Evolutionary conservation across 1,140 invertebrate genomes (phyloP).

Genomic region (Magallana angulata): DNA sequence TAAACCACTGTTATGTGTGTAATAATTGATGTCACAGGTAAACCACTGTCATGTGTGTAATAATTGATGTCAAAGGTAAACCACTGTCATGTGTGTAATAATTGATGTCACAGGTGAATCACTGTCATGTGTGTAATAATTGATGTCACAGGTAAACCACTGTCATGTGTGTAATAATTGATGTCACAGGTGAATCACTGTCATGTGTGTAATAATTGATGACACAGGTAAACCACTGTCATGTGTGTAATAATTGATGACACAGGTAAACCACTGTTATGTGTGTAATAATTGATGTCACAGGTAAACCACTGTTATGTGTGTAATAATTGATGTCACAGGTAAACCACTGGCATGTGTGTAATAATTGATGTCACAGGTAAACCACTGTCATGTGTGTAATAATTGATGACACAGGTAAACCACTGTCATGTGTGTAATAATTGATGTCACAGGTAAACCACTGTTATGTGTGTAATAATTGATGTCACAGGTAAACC

Average conservation of each 20-base stretch:
- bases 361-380: slow-evolving; percentile 85
- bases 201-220: slow-evolving; percentile 73
- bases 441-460: slow-evolving; percentile 82
- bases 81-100: slow-evolving; percentile 77
- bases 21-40: slow-evolving; percentile 82
- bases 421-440: slow-evolving; percentile 74
- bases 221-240: slow-evolving; percentile 82
- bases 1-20: slow-evolving; percentile 58
- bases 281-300: slow-evolving; percentile 82
- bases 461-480: background rate
- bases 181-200: slow-evolving; percentile 81
- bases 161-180: slow-evolving; percentile 70
- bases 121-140: slow-evolving; percentile 83
- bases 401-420: slow-evolving; percentile 80
- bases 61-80: slow-evolving; percentile 84
- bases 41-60: slow-evolving; percentile 74
- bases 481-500: slow-evolving; percentile 85
- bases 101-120: slow-evolving; percentile 32
- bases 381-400: slow-evolving; percentile 81
- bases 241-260: background rate
- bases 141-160: slow-evolving; percentile 86
- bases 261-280: slow-evolving; percentile 81
- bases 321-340: background rate
- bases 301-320: slow-evolving; percentile 83
- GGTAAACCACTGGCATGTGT: slow-evolving; percentile 81